phyloP scores from a whole-genome alignment of 2,113 vertebrate species.

The Rhinolophus ferrumequinum region DNA sequence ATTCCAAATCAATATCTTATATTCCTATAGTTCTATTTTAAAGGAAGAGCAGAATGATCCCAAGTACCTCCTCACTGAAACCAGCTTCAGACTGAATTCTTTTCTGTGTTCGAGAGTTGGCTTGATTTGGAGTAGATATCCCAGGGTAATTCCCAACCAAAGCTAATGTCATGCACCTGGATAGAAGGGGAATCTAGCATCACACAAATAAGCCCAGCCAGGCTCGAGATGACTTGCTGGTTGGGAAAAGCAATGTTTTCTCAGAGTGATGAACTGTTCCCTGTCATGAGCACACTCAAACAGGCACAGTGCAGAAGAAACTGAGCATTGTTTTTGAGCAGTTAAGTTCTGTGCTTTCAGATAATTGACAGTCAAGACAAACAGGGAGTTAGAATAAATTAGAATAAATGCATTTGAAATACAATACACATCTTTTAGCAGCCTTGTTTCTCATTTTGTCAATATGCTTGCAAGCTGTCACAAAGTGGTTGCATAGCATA shows the following conservation, averaged over 20 bases:
- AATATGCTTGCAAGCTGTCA: not conserved
- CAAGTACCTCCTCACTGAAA: not conserved
- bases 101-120: not conserved
- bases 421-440: not conserved
- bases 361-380: not conserved
- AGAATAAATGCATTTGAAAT: slow-evolving; percentile 10
- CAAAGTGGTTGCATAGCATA: not conserved
- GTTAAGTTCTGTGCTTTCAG: not conserved
- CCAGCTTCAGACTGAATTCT: not conserved
- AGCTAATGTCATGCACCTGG: not conserved
- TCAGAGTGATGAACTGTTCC: not conserved
- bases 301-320: not conserved
- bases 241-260: not conserved
- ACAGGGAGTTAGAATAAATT: not conserved
- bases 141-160: not conserved
- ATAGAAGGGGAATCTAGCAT: not conserved
- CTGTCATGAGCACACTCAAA: not conserved
- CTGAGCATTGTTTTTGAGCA: not conserved
- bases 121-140: not conserved
- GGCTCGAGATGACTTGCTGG: not conserved
- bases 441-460: not conserved
- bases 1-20: not conserved
- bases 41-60: not conserved
- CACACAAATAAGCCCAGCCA: not conserved
- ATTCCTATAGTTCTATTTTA: not conserved